Base-by-base conservation (phyloP, 2,797 vertebrate genomes). In the Pseudocheirus occidentalis region DNA sequence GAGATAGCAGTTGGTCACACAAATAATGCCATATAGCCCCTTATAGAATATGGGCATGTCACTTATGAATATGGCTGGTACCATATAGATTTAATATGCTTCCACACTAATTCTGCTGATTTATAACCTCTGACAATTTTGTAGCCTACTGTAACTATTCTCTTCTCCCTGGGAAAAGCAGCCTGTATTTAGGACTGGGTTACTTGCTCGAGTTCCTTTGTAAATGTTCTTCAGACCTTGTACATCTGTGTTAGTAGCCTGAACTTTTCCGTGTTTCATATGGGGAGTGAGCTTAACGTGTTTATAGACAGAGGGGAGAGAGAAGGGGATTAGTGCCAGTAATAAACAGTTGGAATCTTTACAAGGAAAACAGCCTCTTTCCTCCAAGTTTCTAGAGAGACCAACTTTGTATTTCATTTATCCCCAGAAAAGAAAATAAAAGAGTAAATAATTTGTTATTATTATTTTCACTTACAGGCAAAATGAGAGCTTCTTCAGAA, bases 81-180 rank as follows among this genome's bases (percentile, higher is more conserved):
- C 87, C 95, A 50, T 92, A 73, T 89, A 96, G 94, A 98, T 92
- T 59, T 97, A 93, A 57, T 73, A 31, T 90, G 97, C 90, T 93
- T 92, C 56, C 29, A 50, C 54, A 73, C 31, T 96, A 93, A 95
- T 96, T 95, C 91, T 55, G 40, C 57, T 97, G 96, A 97, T 97
- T 98, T 97, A 95, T 94, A 97, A 92, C 46, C 90, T n/a, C 55
- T 97, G 94, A 66, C 89, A 94, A 34, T 73, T 97, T 97, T 94
- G 97, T 93, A 66, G 50, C 34, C 46, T 40, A 87, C 62, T 96
- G 95, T 96, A 94, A 97, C 97, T 52, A 94, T 55, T 92, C 28
- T 92, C 6, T n/a, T 73, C 52, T 92, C 57, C n/a, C 0, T 55
- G 40, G 59, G 87, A 62, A 97, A 94, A 92, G 0, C 40, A 97